Evolutionary conservation across 2,888 invertebrate genomes (phyloP), one percentile per base, ranked within the genome.

Genomic region (Petrophora chlorosata): DNA sequence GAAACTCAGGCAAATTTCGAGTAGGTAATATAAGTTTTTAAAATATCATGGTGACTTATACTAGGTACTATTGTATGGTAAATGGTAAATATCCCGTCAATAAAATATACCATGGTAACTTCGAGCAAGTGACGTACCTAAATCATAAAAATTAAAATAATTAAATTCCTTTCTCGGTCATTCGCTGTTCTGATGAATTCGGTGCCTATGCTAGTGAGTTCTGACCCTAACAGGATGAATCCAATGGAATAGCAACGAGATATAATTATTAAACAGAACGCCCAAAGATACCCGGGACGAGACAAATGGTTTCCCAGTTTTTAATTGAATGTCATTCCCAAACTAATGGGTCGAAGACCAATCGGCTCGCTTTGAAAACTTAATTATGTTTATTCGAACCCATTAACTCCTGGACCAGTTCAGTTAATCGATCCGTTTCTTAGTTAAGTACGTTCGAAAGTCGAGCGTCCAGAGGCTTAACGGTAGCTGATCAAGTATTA

Each of bases 381-480:
- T 85, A 84, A 87, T 87, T 85, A 85, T 85, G 83, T 87, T 85
- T 85, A 85, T 85, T 73, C 61, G 73, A 69, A 75, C 64, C 78
- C 84, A 86, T 89, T 84, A 82, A 81, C 70, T 70, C 67, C 67
- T 77, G 64, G 65, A 80, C 80, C 74, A 83, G 82, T 81, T 79
- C 67, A 47, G 70, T 78, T 82, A 82, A 82, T 81, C 76, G 79
- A 72, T 74, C 73, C 67, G 59, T 71, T 75, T 67, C 61, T 61
- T 70, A 73, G 65, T 66, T 67, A 65, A 70, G 54, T 60, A 67
- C 66, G 64, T 74, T 73, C 40, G 65, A 77, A 79, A 77, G 69
- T 78, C 65, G 62, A 61, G 7, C 19, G 19, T 58, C 63, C 62
- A 60, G 57, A 55, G 45, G 48, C 48, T 61, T 56, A 56, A 42